A percentile compares a stretch with the other conserved stretches of the same genome.
Conservation (phyloP, 2,113 vertebrate species). For the Nansenia antarctica region DNA sequence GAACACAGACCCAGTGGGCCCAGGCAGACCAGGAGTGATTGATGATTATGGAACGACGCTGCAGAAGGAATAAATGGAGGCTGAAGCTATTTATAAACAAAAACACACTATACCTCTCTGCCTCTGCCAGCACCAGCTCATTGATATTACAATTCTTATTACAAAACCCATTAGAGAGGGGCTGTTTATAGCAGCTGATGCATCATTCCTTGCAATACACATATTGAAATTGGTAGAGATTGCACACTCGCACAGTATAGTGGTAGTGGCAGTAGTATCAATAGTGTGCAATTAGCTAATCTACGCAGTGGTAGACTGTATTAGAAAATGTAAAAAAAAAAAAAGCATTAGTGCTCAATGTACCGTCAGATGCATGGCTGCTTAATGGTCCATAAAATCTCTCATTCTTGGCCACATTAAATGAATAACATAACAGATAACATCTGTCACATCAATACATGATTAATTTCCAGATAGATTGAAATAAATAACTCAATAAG, state of each 20-base stretch:
- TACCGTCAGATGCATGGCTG: background rate
- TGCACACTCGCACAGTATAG: conserved; percentile 31
- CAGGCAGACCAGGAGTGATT: conserved; percentile 57
- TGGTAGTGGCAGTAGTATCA: conserved; percentile 48
- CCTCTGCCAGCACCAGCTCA: conserved; percentile 56
- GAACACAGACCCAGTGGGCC: background rate
- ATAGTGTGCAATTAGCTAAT: conserved; percentile 61
- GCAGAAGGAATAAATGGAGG: conserved; percentile 72
- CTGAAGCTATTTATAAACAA: conserved; percentile 79
- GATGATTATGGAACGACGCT: conserved; percentile 76
- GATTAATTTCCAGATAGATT: conserved; percentile 55
- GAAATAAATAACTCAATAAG: conserved; percentile 52
- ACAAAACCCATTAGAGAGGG: conserved; percentile 52
- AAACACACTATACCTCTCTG: conserved; percentile 61
- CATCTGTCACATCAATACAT: conserved; percentile 68
- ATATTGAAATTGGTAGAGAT: conserved; percentile 43
- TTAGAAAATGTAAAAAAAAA: conserved; percentile 40
- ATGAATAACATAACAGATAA: conserved; percentile 63
- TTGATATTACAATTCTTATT: conserved; percentile 62
- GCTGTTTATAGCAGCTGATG: conserved; percentile 46
- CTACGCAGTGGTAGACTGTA: conserved; percentile 26
- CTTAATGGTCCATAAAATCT: background rate
- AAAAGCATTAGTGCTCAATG: conserved; percentile 36
- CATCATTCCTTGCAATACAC: conserved; percentile 49
- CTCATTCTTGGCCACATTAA: conserved; percentile 40